Evolutionary conservation across 2,888 invertebrate species (phyloP), one percentile per base, ranked within the genome.

Genomic region (Philhelius pedissequus): DNA sequence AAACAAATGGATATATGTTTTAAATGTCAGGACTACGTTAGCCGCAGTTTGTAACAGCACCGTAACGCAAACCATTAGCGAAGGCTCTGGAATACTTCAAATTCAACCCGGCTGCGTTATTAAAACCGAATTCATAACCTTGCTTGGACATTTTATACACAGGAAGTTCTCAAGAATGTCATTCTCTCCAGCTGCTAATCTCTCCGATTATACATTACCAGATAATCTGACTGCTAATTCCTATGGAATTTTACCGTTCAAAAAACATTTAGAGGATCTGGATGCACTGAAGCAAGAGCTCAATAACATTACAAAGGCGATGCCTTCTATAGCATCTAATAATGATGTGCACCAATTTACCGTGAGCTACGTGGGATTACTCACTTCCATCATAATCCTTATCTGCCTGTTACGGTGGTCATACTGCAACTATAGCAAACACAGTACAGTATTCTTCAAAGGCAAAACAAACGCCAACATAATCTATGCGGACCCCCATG

Each of bases 61-160:
- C n/a, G n/a, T n/a, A n/a, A n/a, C n/a, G 27, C 27, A 50, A 4
- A 27, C 27, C 5, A 27, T 13, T 6, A 13, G 25, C 6, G 50
- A 50, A n/a, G 20, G 27, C 0, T 50, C 50, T 27, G 50, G 50
- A 22, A 50, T 25, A 7, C 25, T 50, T 1, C n/a, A n/a, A n/a
- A n/a, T n/a, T n/a, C n/a, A n/a, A n/a, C n/a, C 50, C 25, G 2
- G 6, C n/a, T 25, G 50, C n/a, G 3, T 8, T 90, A 91, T 32
- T 22, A 90, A 88, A 48, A 89, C 89, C 86, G 88, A n/a, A n/a
- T n/a, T n/a, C n/a, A n/a, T n/a, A n/a, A n/a, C n/a, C n/a, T n/a
- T n/a, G n/a, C n/a, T n/a, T n/a, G n/a, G n/a, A n/a, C 87, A 90
- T 93, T 54, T 25, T n/a, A 13, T 25, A 25, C 4, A 50, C 11